phyloP scores from a whole-genome alignment of 2,888 invertebrate genomes.

The Dioctria rufipes region DNA sequence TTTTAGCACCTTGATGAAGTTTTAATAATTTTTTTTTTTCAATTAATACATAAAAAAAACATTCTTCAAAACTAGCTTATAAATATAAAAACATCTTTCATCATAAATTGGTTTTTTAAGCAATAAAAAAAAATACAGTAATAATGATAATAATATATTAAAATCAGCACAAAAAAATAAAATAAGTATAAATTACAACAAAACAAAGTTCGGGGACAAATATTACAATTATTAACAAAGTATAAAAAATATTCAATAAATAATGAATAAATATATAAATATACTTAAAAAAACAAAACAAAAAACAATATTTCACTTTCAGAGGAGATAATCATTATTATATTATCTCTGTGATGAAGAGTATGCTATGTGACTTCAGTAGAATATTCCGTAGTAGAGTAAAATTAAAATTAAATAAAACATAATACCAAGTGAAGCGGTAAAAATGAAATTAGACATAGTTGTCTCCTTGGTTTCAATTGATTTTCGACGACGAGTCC shows the following conservation, averaged over 20 bases:
- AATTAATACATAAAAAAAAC: constrained; percentile 30
- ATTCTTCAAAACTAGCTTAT: constrained; percentile 25
- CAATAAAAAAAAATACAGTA: constrained; percentile 20
- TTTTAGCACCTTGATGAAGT: constrained; percentile 34
- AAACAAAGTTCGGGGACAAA: constrained; percentile 30
- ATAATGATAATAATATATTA: constrained; percentile 17
- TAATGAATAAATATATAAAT: constrained; percentile 47
- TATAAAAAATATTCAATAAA: constrained; percentile 38
- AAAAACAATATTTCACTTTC: constrained; percentile 1
- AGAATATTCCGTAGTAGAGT: constrained; percentile 57
- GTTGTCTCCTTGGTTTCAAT: constrained; percentile 17
- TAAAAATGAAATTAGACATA: constrained; percentile 54
- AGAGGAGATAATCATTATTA: not conserved
- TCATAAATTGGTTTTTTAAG: not conserved
- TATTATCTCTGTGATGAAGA: not conserved
- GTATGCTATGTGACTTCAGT: not conserved
- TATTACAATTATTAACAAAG: constrained; percentile 31
- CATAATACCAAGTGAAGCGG: constrained; percentile 61
- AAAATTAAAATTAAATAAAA: constrained; percentile 61
- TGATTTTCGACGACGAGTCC: not conserved
- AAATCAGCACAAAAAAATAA: constrained; percentile 27
- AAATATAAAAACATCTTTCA: constrained; percentile 26
- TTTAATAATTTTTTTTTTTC: constrained; percentile 26
- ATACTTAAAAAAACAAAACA: constrained; percentile 33
- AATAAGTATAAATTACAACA: constrained; percentile 30